phyloP scores from a whole-genome alignment of 2,113 vertebrate genomes.

The Tapirus terrestris region DNA sequence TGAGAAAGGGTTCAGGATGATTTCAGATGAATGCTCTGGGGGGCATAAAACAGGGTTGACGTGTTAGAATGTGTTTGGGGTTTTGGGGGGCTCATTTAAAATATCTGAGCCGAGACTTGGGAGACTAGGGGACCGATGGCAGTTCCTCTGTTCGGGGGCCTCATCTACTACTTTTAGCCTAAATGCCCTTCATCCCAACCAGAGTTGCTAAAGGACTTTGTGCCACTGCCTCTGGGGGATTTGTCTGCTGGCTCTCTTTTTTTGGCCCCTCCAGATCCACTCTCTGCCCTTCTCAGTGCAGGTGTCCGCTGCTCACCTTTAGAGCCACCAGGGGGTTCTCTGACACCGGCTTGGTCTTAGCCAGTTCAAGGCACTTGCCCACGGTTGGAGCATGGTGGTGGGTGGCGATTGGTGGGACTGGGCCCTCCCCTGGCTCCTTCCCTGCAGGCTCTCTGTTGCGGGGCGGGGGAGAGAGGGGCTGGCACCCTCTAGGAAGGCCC shows the following conservation, averaged over 20 bases:
- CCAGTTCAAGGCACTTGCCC: not conserved
- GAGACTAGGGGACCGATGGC: not conserved
- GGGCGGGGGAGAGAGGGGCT: no score
- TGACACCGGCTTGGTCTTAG: not conserved
- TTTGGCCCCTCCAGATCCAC: not conserved
- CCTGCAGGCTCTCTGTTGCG: not conserved
- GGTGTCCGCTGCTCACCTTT: not conserved
- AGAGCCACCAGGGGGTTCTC: not conserved
- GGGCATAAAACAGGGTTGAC: not conserved
- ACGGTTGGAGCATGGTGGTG: not conserved
- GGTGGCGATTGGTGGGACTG: not conserved
- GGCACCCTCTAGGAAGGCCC: not conserved
- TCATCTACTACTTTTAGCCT: no score
- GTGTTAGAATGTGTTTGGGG: not conserved
- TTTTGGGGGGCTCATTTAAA: not conserved
- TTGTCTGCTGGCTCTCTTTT: not conserved
- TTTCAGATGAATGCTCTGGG: no score
- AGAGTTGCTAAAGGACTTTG: not conserved
- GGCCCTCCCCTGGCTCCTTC: not conserved
- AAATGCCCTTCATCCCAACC: fast-evolving
- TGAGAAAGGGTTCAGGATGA: not conserved
- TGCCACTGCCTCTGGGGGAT: not conserved
- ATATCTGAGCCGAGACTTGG: not conserved
- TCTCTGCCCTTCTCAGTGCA: no score
- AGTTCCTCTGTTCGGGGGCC: not conserved